Conservation (phyloP, 2,113 vertebrate genomes). For the Sorex araneus region DNA sequence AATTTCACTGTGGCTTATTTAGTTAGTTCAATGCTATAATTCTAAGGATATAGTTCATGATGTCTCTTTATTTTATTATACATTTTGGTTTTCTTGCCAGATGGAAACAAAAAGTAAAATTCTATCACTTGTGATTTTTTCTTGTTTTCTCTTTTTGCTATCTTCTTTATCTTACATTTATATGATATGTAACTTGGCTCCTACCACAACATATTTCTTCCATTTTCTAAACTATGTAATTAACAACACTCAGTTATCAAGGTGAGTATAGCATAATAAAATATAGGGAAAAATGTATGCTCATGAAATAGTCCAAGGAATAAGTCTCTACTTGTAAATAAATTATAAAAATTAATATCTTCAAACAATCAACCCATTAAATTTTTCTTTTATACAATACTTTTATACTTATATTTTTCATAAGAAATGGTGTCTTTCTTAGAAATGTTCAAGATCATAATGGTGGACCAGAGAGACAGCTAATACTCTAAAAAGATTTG, state of each 20-base stretch:
- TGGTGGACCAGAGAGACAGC: too few species aligned
- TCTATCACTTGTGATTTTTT: neutral
- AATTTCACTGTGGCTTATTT: constrained; percentile 25
- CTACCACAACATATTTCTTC: too few species aligned
- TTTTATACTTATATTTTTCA: too few species aligned
- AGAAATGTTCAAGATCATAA: too few species aligned
- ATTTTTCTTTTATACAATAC: too few species aligned
- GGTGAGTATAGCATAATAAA: neutral
- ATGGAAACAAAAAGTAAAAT: neutral
- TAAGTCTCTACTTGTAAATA: too few species aligned
- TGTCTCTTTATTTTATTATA: neutral
- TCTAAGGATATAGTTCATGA: neutral
- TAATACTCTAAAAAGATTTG: too few species aligned
- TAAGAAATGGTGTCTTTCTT: too few species aligned
- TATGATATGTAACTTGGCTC: neutral
- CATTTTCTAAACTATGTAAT: neutral
- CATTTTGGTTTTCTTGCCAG: neutral
- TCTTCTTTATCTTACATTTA: neutral
- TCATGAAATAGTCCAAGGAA: too few species aligned
- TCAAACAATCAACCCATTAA: too few species aligned
- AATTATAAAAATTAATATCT: too few species aligned
- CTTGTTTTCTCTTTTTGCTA: neutral
- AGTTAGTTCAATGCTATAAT: neutral
- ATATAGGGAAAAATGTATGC: too few species aligned
- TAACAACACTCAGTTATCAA: neutral